Evolutionary conservation across 2,888 invertebrate genomes (phyloP), one percentile per base, ranked within the genome.

Genomic region (Apamea sordens): DNA sequence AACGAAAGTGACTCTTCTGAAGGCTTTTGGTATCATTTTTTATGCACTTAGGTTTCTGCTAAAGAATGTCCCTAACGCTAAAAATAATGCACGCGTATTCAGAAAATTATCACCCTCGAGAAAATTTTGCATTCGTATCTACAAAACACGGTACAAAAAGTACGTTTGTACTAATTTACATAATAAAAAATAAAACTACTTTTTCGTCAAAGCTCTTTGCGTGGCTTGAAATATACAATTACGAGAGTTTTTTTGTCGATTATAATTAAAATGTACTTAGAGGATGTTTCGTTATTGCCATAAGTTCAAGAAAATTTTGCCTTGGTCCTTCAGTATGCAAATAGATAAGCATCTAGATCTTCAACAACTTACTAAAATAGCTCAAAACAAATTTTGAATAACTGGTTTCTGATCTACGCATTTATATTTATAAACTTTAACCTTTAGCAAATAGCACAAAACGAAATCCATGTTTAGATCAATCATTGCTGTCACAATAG

Each of bases 401-500:
- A 44, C 21, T 53, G 11, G 61, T 61, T 65, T 68, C 44, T 28
- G 15, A 56, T n/a, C 32, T 32, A 74, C 24, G 32, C 36, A 56
- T 59, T 63, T 15, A 65, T 70, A 61, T 59, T 67, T 32, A 63
- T 73, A 70, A 79, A 63, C 74, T 86, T 73, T 84, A 50, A 88
- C 79, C 79, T 84, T 81, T 82, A 64, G 15, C 69, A 44, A 84
- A 76, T 44, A 72, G 61, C 44, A 76, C 79, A 70, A 76, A 73
- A 75, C n/a, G 65, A 69, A 73, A 32, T 83, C 75, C 75, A 78
- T 69, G 76, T 80, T 64, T 86, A 84, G 80, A 91, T 91, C 89
- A 88, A 91, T 91, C 89, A 89, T 81, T 74, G 68, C 79, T 86
- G 84, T 86, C 83, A 89, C 86, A 89, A 89, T 89, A 88, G 82